A percentile compares a stretch with the other conserved stretches of the same genome.
phyloP scores from a whole-genome alignment of 2,797 vertebrate species.

The Mus spretus region DNA sequence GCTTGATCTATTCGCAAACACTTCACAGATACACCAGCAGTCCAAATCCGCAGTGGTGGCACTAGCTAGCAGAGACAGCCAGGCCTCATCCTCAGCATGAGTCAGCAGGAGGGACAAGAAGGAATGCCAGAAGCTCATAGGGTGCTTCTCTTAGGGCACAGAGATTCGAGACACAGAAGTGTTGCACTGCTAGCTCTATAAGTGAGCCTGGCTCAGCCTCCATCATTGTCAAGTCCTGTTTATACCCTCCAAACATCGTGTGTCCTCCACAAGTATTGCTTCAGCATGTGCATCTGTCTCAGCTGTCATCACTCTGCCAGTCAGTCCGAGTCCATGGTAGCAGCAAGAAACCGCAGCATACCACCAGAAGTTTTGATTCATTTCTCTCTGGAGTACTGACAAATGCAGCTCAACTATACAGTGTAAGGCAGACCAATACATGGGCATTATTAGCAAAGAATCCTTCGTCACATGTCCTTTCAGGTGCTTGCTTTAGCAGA shows the following conservation, averaged over 20 bases:
- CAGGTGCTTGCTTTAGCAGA: background rate
- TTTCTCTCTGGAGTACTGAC: background rate
- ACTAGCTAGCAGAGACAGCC: background rate
- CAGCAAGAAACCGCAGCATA: background rate
- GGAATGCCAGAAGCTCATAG: background rate
- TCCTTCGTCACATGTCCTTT: background rate
- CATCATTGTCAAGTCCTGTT: background rate
- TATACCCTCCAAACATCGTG: background rate
- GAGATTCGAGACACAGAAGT: background rate
- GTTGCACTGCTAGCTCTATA: background rate
- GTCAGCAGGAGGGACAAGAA: background rate
- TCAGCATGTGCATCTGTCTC: background rate
- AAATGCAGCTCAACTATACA: background rate
- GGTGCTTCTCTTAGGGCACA: background rate
- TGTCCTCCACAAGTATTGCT: background rate
- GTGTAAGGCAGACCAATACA: background rate
- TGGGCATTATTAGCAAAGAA: background rate
- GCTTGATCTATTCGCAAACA: too few species aligned
- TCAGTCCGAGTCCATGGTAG: background rate
- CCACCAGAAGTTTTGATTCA: background rate
- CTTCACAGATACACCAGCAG: background rate
- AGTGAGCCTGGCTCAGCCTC: background rate
- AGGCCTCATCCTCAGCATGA: background rate
- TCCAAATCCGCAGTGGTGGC: too few species aligned
- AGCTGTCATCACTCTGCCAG: background rate